phyloP scores from a whole-genome alignment of 2,888 invertebrate genomes.

The Monopis laevigella region DNA sequence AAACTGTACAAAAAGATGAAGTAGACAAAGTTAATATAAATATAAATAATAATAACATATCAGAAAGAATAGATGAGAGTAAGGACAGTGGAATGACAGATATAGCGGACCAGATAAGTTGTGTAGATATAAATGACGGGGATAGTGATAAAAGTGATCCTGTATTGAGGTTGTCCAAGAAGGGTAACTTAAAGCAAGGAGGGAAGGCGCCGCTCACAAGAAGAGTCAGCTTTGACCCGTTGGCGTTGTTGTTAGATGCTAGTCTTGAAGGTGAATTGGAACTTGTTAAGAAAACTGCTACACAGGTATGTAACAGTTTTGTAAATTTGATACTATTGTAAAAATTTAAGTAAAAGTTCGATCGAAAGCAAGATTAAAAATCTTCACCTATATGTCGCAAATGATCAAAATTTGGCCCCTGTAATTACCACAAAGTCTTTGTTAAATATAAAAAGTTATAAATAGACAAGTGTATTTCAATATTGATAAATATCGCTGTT shows the following conservation, averaged over 20 bases:
- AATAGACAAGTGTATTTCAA: no score
- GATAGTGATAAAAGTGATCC: conserved; percentile 68
- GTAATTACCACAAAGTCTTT: no score
- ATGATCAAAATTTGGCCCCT: no score
- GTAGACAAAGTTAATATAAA: conserved; percentile 44
- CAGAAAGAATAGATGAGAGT: conserved; percentile 41
- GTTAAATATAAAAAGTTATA: no score
- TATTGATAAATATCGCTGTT: no score
- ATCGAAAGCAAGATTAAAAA: no score
- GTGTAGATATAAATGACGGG: conserved; percentile 59
- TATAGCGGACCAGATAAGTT: conserved; percentile 58
- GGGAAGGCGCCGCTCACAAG: conserved; percentile 79
- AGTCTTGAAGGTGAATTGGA: conserved; percentile 98
- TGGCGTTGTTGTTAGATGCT: conserved; percentile 95
- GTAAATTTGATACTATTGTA: no score
- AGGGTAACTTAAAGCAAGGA: conserved; percentile 82
- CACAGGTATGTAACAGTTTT: conserved; percentile 74
- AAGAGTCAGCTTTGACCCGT: conserved; percentile 96
- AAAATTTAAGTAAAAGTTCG: no score
- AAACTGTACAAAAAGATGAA: conserved; percentile 46
- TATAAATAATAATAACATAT: conserved; percentile 34
- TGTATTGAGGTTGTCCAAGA: conserved; percentile 73
- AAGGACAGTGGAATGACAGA: conserved; percentile 49
- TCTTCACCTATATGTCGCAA: no score
- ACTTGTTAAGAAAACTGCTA: conserved; percentile 93